phyloP scores from a whole-genome alignment of 2,888 invertebrate species.

The Zhengitettix transpicula region DNA sequence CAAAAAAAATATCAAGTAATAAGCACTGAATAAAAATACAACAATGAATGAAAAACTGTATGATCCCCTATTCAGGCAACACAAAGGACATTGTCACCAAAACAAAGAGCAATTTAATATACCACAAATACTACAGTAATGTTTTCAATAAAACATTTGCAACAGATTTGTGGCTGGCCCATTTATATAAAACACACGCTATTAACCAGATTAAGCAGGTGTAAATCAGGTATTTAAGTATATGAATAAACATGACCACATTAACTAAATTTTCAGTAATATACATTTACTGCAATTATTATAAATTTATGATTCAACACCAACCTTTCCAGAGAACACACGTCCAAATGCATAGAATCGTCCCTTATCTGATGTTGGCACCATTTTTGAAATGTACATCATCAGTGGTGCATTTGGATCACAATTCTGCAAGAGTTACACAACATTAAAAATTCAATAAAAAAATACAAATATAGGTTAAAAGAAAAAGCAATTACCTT shows the following conservation, averaged over 20 bases:
- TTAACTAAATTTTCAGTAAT: no score
- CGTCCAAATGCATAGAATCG: conserved; percentile 99
- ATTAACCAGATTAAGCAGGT: no score
- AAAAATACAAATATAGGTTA: not conserved
- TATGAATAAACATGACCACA: no score
- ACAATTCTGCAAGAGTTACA: conserved; percentile 46
- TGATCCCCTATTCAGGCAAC: conserved; percentile 5
- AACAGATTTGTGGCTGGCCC: no score
- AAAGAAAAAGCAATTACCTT: conserved; percentile 33
- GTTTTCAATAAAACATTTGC: not conserved
- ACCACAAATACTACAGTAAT: not conserved
- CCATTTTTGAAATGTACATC: conserved; percentile 99
- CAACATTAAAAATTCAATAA: not conserved
- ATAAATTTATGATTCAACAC: conserved; percentile 2
- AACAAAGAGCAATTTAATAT: conserved; percentile 3
- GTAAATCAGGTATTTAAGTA: no score
- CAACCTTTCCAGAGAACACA: conserved; percentile 89
- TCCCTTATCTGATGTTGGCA: conserved; percentile 98
- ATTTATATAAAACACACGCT: no score
- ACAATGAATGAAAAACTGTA: not conserved
- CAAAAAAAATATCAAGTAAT: no score
- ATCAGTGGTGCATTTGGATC: conserved; percentile 94
- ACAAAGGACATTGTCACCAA: not conserved
- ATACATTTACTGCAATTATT: no score
- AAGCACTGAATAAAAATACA: no score